A percentile compares a stretch with the other conserved stretches of the same genome.
Conservation (phyloP, 1,140 invertebrate species). For the Subanguina moxae region DNA sequence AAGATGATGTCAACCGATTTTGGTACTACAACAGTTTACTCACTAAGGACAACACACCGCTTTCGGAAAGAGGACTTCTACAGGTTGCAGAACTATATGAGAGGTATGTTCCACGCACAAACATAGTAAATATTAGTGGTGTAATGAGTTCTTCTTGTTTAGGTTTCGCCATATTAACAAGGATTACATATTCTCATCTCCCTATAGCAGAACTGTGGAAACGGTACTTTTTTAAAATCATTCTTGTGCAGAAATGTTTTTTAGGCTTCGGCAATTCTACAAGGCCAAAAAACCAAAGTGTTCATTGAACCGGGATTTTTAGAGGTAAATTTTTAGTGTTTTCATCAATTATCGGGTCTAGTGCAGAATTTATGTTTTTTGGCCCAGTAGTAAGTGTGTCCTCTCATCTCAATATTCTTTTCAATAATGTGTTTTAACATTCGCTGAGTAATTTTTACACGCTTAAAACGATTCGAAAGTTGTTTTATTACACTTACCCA, state of each 20-base stretch:
- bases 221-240: background rate
- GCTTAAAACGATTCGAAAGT: too few relatives aligned
- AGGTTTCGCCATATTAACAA: background rate
- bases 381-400: too few relatives aligned
- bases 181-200: constrained; percentile 17
- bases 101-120: too few relatives aligned
- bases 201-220: constrained; percentile 13
- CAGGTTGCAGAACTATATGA: constrained; percentile 8
- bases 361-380: too few relatives aligned
- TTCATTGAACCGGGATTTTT: constrained; percentile 19
- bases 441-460: too few relatives aligned
- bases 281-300: constrained; percentile 2
- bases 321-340: background rate
- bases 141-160: too few relatives aligned
- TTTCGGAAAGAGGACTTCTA: constrained; percentile 2
- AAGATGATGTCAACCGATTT: background rate
- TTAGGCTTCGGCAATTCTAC: constrained; percentile 5
- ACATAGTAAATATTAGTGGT: too few relatives aligned
- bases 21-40: constrained; percentile 24
- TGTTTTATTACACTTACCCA: too few relatives aligned
- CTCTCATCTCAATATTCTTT: too few relatives aligned
- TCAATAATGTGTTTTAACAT: too few relatives aligned
- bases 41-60: constrained; percentile 15
- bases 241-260: too few relatives aligned
- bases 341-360: too few relatives aligned